Conservation (phyloP, 2,797 vertebrate genomes). For the Phrynocephalus forsythii region DNA sequence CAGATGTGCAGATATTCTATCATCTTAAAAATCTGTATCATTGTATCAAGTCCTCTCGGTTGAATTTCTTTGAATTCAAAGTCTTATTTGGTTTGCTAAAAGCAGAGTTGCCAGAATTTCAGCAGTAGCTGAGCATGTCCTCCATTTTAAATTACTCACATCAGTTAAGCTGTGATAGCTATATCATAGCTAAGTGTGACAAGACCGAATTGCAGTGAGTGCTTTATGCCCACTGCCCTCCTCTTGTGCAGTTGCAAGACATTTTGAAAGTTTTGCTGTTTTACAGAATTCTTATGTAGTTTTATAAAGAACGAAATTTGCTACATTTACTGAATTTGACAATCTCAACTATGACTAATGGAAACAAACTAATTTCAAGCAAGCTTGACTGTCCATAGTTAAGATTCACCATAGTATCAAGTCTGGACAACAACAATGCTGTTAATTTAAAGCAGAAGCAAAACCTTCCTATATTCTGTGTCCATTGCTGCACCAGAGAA, state of each 20-base stretch:
- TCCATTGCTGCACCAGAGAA: background rate
- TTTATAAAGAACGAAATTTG: background rate
- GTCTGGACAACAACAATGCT: background rate
- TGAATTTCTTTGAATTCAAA: slow-evolving; percentile 1
- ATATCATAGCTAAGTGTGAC: background rate
- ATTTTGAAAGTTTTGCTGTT: background rate
- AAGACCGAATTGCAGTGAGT: background rate
- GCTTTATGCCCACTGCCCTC: background rate
- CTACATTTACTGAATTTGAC: background rate
- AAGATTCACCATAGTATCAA: background rate
- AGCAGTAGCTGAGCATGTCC: background rate
- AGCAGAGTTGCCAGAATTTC: slow-evolving; percentile 37
- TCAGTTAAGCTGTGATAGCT: background rate
- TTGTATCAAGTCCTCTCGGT: background rate
- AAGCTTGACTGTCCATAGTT: background rate
- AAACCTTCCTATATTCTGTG: background rate
- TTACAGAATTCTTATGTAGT: background rate
- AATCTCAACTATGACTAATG: background rate
- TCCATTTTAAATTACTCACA: slow-evolving; percentile 16
- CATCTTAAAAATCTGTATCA: background rate
- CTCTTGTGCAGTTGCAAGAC: background rate
- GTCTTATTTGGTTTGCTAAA: slow-evolving; percentile 4
- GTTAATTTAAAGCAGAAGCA: background rate
- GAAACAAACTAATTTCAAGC: background rate
- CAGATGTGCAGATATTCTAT: background rate